phyloP scores from a whole-genome alignment of 2,888 invertebrate species.

The Amphimallon solstitiale region DNA sequence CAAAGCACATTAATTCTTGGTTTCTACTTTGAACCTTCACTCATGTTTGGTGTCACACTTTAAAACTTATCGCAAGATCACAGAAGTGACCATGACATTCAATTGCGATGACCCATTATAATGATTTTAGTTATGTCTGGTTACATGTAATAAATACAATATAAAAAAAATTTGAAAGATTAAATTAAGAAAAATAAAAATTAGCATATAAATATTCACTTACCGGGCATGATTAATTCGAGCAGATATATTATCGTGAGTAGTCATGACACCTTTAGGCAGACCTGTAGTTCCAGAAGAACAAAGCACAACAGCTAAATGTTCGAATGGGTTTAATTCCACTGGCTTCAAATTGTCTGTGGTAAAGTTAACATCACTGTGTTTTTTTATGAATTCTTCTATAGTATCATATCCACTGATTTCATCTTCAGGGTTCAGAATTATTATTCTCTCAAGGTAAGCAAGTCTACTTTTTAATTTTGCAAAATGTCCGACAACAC shows the following conservation, averaged over 20 bases:
- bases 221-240: slow-evolving; percentile 36
- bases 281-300: slow-evolving; percentile 85
- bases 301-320: slow-evolving; percentile 74
- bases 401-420: slow-evolving; percentile 66
- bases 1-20: too few species aligned
- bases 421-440: slow-evolving; percentile 66
- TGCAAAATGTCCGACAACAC: slow-evolving; percentile 66
- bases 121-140: too few species aligned
- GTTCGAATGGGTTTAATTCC: slow-evolving; percentile 64
- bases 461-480: slow-evolving; percentile 65
- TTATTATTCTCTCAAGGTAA: slow-evolving; percentile 66
- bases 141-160: too few species aligned
- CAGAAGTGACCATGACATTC: too few species aligned
- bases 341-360: slow-evolving; percentile 61
- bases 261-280: slow-evolving; percentile 80
- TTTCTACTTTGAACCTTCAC: too few species aligned
- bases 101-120: too few species aligned
- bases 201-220: too few species aligned
- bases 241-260: slow-evolving; percentile 73
- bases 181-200: too few species aligned
- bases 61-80: too few species aligned
- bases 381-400: slow-evolving; percentile 36
- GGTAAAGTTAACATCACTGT: slow-evolving; percentile 57
- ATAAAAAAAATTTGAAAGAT: too few species aligned
- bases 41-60: too few species aligned